Percentiles rank a stretch among this genome's conserved stretches.
These are phyloP conservation scores for Exaiptasia diaphana DNA, from an alignment of 64 coral and sea anemone genomes.

Conservation along the genomic window DNA sequence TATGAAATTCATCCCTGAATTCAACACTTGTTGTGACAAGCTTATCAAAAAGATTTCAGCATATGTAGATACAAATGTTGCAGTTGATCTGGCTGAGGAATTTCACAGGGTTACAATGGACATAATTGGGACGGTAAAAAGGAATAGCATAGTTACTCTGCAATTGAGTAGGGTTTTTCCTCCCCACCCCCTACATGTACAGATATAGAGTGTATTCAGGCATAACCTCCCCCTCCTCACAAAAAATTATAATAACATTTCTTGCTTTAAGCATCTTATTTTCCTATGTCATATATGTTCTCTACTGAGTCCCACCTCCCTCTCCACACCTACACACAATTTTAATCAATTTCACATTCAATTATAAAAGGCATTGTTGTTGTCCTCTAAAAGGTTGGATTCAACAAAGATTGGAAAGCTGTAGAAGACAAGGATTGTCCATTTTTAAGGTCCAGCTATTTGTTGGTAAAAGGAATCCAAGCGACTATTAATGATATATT, in stretches of 20 bases:
- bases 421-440: conserved; percentile 28
- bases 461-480: conserved; percentile 1
- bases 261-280: too few relatives aligned
- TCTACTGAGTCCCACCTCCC: too few relatives aligned
- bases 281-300: too few relatives aligned
- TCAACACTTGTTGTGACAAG: conserved; percentile 57
- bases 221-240: too few relatives aligned
- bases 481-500: conserved; percentile 29
- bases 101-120: conserved; percentile 72
- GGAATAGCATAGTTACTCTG: background rate
- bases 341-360: too few relatives aligned
- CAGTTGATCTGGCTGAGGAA: conserved; percentile 61
- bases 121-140: conserved; percentile 72
- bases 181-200: too few relatives aligned
- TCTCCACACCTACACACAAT: too few relatives aligned
- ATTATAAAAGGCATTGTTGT: too few relatives aligned
- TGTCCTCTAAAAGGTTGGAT: too few relatives aligned
- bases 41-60: conserved; percentile 46
- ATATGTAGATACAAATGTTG: conserved; percentile 53
- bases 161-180: too few relatives aligned
- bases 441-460: conserved; percentile 18
- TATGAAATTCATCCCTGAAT: conserved; percentile 79
- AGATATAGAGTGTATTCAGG: too few relatives aligned
- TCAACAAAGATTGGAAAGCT: conserved; percentile 46
- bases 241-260: too few relatives aligned